Percentiles rank a stretch among this genome's conserved stretches.
phyloP scores from a whole-genome alignment of 64 coral and sea anemone genomes.

The Actinia equina region DNA sequence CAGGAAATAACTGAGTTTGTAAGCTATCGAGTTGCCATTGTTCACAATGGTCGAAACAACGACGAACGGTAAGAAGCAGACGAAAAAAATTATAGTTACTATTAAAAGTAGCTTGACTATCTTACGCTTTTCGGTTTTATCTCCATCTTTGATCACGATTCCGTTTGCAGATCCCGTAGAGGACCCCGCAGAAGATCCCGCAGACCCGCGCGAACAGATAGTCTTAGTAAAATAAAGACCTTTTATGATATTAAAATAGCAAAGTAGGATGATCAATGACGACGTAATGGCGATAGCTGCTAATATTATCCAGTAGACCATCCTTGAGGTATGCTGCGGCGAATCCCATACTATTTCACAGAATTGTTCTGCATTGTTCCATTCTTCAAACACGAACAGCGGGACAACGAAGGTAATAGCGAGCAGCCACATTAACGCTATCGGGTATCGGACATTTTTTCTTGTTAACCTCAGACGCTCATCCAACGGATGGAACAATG shows the following conservation, averaged over 20 bases:
- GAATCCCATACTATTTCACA: slow-evolving; percentile 28
- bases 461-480: slow-evolving; percentile 23
- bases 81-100: slow-evolving; percentile 39
- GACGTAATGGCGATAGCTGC: slow-evolving; percentile 10
- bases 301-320: slow-evolving; percentile 38
- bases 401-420: slow-evolving; percentile 42
- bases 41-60: slow-evolving; percentile 11
- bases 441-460: slow-evolving; percentile 50
- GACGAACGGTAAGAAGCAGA: slow-evolving; percentile 55
- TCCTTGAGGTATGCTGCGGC: not conserved
- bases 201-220: slow-evolving; percentile 30
- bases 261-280: slow-evolving; percentile 33
- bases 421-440: slow-evolving; percentile 47
- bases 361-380: not conserved
- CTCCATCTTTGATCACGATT: not conserved
- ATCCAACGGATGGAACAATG: slow-evolving; percentile 34
- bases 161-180: not conserved
- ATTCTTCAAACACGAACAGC: slow-evolving; percentile 31
- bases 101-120: slow-evolving; percentile 57
- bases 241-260: slow-evolving; percentile 69
- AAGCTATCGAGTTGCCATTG: not conserved
- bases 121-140: slow-evolving; percentile 39
- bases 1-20: slow-evolving; percentile 45
- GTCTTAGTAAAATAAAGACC: slow-evolving; percentile 69
- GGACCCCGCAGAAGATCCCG: not conserved